Conservation (phyloP, 2,797 vertebrate genomes). For the Eulemur coronatus region DNA sequence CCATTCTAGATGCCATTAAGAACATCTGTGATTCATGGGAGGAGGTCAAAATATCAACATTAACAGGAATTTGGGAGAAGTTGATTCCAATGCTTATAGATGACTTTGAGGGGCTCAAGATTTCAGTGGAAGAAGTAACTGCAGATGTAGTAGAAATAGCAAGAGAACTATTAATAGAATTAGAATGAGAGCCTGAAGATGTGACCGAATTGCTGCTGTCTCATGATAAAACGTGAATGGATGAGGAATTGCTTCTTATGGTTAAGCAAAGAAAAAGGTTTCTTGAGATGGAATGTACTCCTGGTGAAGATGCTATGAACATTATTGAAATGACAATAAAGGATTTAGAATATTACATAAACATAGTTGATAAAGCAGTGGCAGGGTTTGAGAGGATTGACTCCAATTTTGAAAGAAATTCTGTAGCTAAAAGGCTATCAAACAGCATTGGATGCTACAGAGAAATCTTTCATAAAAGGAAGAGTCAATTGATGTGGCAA, state of each 20-base stretch:
- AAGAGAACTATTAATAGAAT: neutral
- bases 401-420: neutral
- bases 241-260: neutral
- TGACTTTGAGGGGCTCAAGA: neutral
- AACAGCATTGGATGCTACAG: neutral
- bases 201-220: neutral
- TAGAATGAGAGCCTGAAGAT: neutral
- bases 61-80: neutral
- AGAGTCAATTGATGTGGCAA: neutral
- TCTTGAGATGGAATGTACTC: neutral
- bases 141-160: neutral
- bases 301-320: neutral
- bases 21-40: neutral
- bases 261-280: neutral
- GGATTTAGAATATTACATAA: neutral
- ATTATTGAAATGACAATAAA: neutral
- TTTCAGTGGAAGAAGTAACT: neutral
- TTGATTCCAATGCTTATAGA: neutral
- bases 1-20: neutral
- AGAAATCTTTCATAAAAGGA: neutral
- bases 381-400: neutral
- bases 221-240: neutral
- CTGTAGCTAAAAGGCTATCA: neutral
- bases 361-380: neutral
- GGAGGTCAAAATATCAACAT: neutral